These are phyloP conservation scores for Lydus trimaculatus DNA, from an alignment of 2,888 invertebrate species.

Conservation along the genomic window DNA sequence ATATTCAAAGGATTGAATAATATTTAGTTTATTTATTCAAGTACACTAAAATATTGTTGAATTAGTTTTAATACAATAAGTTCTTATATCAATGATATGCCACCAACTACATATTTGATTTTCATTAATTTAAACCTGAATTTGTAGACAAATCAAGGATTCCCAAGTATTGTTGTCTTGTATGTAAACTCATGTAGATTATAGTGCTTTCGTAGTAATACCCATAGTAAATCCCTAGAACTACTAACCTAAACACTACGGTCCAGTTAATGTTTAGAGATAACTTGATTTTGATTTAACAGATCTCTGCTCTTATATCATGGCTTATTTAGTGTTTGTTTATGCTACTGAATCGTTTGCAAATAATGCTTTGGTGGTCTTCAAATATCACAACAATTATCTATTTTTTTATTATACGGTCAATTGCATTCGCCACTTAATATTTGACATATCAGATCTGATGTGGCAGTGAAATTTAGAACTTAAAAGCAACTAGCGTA, in stretches of 20 bases:
- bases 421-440: conserved; percentile 24
- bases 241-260: conserved; percentile 36
- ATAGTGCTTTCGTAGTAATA: conserved; percentile 22
- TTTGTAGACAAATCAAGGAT: neutral
- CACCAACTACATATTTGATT: neutral
- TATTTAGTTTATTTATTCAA: neutral
- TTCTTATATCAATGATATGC: neutral
- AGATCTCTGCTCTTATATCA: conserved; percentile 27
- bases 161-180: conserved; percentile 9
- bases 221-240: conserved; percentile 29
- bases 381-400: neutral
- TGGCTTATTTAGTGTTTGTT: conserved; percentile 16
- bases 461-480: conserved; percentile 16
- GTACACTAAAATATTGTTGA: neutral
- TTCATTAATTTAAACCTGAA: neutral
- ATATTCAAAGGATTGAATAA: neutral
- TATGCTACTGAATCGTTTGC: conserved; percentile 3
- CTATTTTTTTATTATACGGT: neutral
- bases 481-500: conserved; percentile 41
- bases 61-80: neutral
- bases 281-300: conserved; percentile 38
- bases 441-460: conserved; percentile 38
- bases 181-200: conserved; percentile 24
- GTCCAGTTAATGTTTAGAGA: conserved; percentile 36
- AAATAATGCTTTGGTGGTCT: conserved; percentile 6